Evolutionary conservation across 2,797 vertebrate species (phyloP).

Genomic region (Notolabrus celidotus): DNA sequence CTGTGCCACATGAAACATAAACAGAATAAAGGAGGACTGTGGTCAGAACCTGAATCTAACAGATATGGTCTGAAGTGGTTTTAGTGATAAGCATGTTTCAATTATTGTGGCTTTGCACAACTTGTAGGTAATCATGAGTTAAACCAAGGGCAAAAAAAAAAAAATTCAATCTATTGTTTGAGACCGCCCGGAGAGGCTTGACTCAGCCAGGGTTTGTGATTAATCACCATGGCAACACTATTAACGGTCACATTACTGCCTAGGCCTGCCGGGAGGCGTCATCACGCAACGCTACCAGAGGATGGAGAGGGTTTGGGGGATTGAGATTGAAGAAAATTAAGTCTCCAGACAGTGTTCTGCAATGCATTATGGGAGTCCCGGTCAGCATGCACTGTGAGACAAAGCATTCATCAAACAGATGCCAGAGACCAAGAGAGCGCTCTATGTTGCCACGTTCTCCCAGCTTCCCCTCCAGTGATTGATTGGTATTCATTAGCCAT

Average conservation of each 20-base stretch:
- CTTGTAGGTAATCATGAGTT: constrained; percentile 15
- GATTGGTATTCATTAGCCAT: constrained; percentile 80
- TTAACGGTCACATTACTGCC: constrained; percentile 71
- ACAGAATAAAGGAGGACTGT: constrained; percentile 5
- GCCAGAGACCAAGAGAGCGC: constrained; percentile 64
- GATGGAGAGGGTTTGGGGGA: constrained; percentile 53
- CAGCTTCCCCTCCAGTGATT: constrained; percentile 63
- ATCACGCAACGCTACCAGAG: constrained; percentile 48
- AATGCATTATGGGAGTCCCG: constrained; percentile 74
- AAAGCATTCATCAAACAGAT: constrained; percentile 80
- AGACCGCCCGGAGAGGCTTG: constrained; percentile 42
- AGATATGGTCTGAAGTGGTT: constrained; percentile 5
- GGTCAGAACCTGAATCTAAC: background rate
- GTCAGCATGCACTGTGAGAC: constrained; percentile 58
- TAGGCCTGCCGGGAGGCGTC: constrained; percentile 69
- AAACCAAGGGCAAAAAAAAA: constrained; percentile 7
- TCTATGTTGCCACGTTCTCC: constrained; percentile 65
- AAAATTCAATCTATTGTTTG: constrained; percentile 36
- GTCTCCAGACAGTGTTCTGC: constrained; percentile 75
- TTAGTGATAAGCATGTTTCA: constrained; percentile 9
- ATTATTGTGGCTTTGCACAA: constrained; percentile 17
- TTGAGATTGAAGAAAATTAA: constrained; percentile 71
- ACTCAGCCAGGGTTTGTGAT: constrained; percentile 64
- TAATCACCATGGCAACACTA: constrained; percentile 73
- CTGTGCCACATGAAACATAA: constrained; percentile 12